phyloP scores from a whole-genome alignment of 2,113 vertebrate genomes.

The Dasyornis broadbenti region DNA sequence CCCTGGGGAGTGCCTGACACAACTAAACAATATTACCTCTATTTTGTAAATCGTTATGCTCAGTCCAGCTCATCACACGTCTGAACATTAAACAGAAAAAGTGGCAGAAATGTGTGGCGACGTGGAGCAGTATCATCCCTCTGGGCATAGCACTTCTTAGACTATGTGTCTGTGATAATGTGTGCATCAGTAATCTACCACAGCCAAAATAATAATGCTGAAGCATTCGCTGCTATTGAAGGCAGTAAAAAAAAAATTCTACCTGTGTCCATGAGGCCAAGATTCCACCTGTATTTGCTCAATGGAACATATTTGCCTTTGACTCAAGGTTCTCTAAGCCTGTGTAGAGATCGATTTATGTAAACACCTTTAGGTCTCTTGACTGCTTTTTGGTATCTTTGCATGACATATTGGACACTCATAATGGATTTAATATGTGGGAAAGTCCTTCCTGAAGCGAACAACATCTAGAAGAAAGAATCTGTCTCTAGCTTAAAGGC shows the following conservation, averaged over 20 bases:
- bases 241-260: background rate
- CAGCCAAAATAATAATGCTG: background rate
- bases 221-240: background rate
- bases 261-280: background rate
- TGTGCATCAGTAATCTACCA: background rate
- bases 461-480: background rate
- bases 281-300: background rate
- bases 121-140: background rate
- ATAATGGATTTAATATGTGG: background rate
- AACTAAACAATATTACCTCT: background rate
- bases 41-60: background rate
- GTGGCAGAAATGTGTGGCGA: background rate
- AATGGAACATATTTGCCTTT: background rate
- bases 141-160: accelerated
- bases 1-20: background rate
- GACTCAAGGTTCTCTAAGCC: background rate
- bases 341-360: accelerated
- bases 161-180: background rate
- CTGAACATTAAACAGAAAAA: background rate
- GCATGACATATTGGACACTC: background rate
- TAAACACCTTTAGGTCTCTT: background rate
- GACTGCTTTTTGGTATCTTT: background rate
- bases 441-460: background rate
- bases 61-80: background rate
- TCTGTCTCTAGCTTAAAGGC: background rate